A percentile compares a stretch with the other conserved stretches of the same genome.
Conservation (phyloP, 2,113 vertebrate species). For the Hucho hucho region DNA sequence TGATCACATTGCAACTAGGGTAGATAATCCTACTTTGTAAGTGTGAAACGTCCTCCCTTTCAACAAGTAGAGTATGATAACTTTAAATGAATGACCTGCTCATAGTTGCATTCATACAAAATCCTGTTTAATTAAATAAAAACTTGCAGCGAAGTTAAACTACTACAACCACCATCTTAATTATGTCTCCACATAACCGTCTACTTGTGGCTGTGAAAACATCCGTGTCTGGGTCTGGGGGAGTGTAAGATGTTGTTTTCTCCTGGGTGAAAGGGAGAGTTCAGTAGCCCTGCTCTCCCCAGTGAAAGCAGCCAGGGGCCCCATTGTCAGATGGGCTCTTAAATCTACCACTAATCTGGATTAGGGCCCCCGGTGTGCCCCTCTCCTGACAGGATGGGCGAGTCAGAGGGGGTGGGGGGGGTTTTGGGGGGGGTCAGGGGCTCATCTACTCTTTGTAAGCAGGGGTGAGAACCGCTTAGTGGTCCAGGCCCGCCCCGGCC, state of each 20-base stretch:
- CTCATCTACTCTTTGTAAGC: constrained; percentile 98
- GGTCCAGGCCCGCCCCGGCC: constrained; percentile 94
- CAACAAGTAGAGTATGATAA: no score
- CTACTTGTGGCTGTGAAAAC: constrained; percentile 71
- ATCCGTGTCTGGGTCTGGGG: constrained; percentile 12
- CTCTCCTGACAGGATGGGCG: constrained; percentile 69
- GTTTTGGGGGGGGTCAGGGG: constrained; percentile 78
- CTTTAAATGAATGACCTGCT: no score
- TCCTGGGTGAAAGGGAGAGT: constrained; percentile 70
- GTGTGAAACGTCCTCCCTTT: constrained; percentile 8
- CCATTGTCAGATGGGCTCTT: constrained; percentile 72
- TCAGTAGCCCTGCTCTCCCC: constrained; percentile 64
- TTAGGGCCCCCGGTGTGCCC: constrained; percentile 75
- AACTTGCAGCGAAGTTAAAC: constrained; percentile 63
- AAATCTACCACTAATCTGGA: constrained; percentile 82
- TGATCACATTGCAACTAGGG: no score
- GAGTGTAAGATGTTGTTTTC: constrained; percentile 71
- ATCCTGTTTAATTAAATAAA: constrained; percentile 61
- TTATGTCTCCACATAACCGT: constrained; percentile 72
- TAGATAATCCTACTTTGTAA: constrained; percentile 26
- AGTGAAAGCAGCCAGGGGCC: constrained; percentile 66
- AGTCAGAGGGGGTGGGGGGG: constrained; percentile 55
- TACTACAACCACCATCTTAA: constrained; percentile 60
- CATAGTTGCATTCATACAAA: constrained; percentile 20
- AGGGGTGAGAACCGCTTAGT: constrained; percentile 89